Percentiles rank a stretch among this genome's conserved stretches.
Conservation (phyloP, 2,113 vertebrate species). For the Potamarius usumacintae region DNA sequence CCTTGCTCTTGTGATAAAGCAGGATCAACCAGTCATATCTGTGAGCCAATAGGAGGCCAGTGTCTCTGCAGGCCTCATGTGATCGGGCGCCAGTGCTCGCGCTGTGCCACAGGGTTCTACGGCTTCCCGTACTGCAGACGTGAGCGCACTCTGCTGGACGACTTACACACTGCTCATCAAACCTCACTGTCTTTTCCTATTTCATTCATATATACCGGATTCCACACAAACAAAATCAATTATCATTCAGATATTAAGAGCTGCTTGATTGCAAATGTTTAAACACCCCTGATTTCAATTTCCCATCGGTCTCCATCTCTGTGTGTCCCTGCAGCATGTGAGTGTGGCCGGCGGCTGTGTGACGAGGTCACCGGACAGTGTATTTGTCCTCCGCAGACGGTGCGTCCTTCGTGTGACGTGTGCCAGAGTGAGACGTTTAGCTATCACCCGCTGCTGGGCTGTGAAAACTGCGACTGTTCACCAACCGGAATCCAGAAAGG, state of each 20-base stretch:
- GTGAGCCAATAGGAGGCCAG: constrained; percentile 82
- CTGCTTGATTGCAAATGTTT: not conserved
- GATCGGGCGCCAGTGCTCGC: constrained; percentile 83
- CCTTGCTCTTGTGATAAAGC: constrained; percentile 79
- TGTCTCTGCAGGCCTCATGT: constrained; percentile 80
- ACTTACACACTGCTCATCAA: not conserved
- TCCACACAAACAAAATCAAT: not conserved
- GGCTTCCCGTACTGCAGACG: constrained; percentile 89
- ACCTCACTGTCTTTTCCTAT: not conserved
- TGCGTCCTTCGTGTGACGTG: constrained; percentile 79
- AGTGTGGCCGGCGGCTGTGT: constrained; percentile 81
- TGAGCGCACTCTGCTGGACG: constrained; percentile 68
- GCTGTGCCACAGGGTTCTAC: constrained; percentile 82
- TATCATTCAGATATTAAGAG: not conserved
- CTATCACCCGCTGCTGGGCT: constrained; percentile 87
- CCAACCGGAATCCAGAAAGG: constrained; percentile 65
- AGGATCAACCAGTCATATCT: constrained; percentile 69
- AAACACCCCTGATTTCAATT: not conserved
- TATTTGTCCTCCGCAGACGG: constrained; percentile 85
- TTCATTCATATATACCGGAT: not conserved
- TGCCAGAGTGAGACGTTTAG: constrained; percentile 81
- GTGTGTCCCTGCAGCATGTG: constrained; percentile 73
- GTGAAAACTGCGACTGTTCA: constrained; percentile 86
- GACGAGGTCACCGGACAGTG: constrained; percentile 84
- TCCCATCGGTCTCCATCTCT: not conserved